Conservation (phyloP, 2,113 vertebrate genomes). For the Semicossyphus pulcher region DNA sequence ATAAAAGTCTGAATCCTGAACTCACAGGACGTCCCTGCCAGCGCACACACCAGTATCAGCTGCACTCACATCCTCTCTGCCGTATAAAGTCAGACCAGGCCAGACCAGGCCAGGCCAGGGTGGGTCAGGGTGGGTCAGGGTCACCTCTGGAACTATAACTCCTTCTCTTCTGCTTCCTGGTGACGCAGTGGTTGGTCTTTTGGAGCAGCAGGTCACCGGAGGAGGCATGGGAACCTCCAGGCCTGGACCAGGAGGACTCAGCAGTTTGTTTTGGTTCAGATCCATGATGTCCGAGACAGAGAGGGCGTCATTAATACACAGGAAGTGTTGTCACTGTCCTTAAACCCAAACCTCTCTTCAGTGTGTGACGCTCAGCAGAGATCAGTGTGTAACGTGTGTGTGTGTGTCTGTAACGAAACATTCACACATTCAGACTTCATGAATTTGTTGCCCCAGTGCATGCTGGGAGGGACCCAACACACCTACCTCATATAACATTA, state of each 20-base stretch:
- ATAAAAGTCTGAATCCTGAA: neutral
- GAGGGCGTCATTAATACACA: neutral
- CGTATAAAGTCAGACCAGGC: neutral
- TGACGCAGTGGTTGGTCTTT: slow-evolving; percentile 33
- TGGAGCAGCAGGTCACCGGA: slow-evolving; percentile 42
- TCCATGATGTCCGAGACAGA: slow-evolving; percentile 7
- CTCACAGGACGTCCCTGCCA: neutral
- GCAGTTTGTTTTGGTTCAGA: neutral
- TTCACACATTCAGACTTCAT: neutral
- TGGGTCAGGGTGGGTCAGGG: neutral
- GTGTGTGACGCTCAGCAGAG: neutral
- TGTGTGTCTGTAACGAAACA: too few relatives aligned
- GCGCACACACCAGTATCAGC: neutral
- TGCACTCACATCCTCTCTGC: neutral
- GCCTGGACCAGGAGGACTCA: neutral
- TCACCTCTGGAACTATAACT: slow-evolving; percentile 22
- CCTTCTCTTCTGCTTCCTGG: neutral
- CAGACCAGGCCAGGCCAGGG: neutral
- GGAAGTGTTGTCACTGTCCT: neutral
- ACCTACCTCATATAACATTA: too few relatives aligned
- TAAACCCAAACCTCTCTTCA: neutral
- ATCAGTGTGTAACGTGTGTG: neutral
- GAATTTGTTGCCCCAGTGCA: neutral
- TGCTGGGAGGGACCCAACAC: neutral
- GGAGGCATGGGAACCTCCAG: slow-evolving; percentile 47